Evolutionary conservation across 2,888 invertebrate genomes (phyloP).

Genomic region (Eristalis tenax): DNA sequence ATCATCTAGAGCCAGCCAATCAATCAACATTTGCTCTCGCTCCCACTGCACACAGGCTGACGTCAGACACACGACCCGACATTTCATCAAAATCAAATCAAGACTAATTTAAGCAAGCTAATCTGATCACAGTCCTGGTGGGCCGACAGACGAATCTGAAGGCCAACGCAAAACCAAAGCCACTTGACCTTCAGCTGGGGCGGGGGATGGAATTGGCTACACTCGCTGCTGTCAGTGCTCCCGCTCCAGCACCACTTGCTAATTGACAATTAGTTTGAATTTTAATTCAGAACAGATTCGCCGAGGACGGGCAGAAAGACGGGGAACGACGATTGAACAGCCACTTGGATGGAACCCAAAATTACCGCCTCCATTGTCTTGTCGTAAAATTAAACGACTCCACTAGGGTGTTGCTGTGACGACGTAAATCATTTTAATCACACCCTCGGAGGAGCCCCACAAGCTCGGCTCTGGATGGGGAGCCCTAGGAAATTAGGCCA

Average conservation of each 20-base stretch:
- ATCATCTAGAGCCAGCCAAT: conserved; percentile 6
- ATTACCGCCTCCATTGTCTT: conserved; percentile 9
- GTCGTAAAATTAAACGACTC: conserved; percentile 7
- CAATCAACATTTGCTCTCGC: conserved; percentile 25
- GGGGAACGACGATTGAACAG: neutral
- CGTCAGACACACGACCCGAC: neutral
- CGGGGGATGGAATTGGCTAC: neutral
- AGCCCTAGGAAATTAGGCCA: conserved; percentile 29
- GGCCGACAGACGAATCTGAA: neutral
- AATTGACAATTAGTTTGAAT: conserved; percentile 31
- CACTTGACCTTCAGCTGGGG: conserved; percentile 35
- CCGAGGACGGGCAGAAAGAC: neutral
- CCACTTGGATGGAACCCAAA: conserved; percentile 14
- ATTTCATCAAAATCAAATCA: neutral
- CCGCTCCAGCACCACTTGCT: neutral
- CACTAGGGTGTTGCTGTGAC: conserved; percentile 1
- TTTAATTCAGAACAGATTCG: neutral
- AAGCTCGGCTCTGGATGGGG: neutral
- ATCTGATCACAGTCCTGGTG: conserved; percentile 2
- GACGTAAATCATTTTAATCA: conserved; percentile 46
- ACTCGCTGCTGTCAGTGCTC: neutral
- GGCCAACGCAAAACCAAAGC: neutral
- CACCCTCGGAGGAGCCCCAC: neutral
- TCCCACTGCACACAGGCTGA: too few species aligned
- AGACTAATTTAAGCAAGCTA: conserved; percentile 10